Evolutionary conservation across 2,797 vertebrate genomes (phyloP).

Genomic region (Gastrophryne carolinensis): DNA sequence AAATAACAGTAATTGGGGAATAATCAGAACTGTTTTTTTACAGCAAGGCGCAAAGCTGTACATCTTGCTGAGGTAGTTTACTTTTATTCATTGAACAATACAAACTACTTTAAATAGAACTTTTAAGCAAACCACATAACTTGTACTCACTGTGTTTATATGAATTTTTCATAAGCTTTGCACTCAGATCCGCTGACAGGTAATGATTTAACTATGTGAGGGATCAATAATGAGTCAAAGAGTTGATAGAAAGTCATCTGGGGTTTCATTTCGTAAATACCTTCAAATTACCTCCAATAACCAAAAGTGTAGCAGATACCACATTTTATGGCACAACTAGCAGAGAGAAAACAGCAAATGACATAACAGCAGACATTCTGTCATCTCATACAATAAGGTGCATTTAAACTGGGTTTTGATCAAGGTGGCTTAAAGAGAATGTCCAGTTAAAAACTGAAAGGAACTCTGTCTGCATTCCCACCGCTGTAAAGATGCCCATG

Average conservation of each 20-base stretch:
- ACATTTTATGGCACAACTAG: not conserved
- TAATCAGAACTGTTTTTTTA: too few species aligned
- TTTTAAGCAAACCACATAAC: constrained; percentile 20
- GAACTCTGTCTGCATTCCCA: too few species aligned
- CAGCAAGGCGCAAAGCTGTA: too few species aligned
- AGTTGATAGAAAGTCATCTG: constrained; percentile 18
- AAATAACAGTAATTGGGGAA: too few species aligned
- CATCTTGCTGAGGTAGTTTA: too few species aligned
- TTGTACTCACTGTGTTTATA: not conserved
- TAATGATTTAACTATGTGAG: constrained; percentile 17
- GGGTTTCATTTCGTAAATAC: not conserved
- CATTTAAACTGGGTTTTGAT: too few species aligned
- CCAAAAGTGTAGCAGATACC: not conserved
- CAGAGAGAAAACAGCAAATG: not conserved
- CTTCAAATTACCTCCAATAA: not conserved
- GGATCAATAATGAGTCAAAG: constrained; percentile 23
- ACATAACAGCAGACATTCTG: too few species aligned
- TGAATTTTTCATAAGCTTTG: constrained; percentile 33
- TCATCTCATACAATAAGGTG: too few species aligned
- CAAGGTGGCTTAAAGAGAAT: too few species aligned
- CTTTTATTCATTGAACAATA: too few species aligned
- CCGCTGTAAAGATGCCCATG: too few species aligned
- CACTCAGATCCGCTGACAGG: constrained; percentile 6
- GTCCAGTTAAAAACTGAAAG: too few species aligned
- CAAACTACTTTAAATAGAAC: constrained; percentile 1